A percentile compares a stretch with the other conserved stretches of the same genome.
phyloP scores from a whole-genome alignment of 1,140 invertebrate genomes.

The Berghia stephanieae region DNA sequence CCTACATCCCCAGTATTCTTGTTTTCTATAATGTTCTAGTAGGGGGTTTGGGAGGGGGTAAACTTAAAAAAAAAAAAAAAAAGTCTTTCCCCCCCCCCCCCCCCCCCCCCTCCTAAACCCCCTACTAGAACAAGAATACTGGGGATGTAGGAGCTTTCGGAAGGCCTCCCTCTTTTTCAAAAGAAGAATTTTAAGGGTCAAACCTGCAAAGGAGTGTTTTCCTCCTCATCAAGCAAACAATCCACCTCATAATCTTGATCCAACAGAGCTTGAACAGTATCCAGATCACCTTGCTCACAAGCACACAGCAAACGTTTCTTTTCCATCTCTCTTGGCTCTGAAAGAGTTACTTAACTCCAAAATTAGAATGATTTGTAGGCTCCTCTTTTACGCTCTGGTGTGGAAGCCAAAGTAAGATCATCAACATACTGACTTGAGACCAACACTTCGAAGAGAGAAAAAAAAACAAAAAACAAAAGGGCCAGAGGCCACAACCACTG shows the following conservation, averaged over 20 bases:
- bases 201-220: conserved; percentile 56
- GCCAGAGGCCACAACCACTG: not conserved
- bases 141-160: no score
- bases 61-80: not conserved
- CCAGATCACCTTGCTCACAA: conserved; percentile 59
- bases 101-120: no score
- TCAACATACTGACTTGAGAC: not conserved
- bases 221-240: conserved; percentile 51
- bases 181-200: not conserved
- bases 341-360: conserved; percentile 55
- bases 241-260: conserved; percentile 60
- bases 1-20: no score
- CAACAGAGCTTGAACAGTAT: conserved; percentile 52
- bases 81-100: no score
- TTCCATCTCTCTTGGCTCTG: no score
- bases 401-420: not conserved
- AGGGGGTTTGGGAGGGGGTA: not conserved
- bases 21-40: not conserved
- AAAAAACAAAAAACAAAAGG: not conserved
- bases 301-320: no score
- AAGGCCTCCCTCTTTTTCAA: no score
- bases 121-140: no score
- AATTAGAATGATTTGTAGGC: not conserved
- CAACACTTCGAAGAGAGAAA: not conserved
- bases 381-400: not conserved